Evolutionary conservation across 2,113 vertebrate species (phyloP), one percentile per base, ranked within the genome.

Genomic region (Elachura formosa): DNA sequence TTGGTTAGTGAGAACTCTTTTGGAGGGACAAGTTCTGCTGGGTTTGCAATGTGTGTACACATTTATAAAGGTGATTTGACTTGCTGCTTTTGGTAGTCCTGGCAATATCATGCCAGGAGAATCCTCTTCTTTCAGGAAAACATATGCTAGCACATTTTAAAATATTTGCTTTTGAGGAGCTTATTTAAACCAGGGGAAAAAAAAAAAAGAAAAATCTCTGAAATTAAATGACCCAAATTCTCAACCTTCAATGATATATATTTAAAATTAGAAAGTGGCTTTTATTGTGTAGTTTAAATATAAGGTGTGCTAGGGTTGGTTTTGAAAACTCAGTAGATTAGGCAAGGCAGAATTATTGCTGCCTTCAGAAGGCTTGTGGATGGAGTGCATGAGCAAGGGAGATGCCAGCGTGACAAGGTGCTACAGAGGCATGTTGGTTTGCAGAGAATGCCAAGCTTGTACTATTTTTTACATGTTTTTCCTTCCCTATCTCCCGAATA

Each of bases 401-500:
- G 34, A 75, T 0, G 1, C 2, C 14, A 71, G 36, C 0, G 2
- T 61, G 84, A 87, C 22, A 34, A 24, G 12, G 20, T 72, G 45
- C 26, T 61, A 12, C n/a, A 49, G 72, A 68, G 31, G 22, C 49
- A 38, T 0, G 0, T 28, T 2, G 1, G 25, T 72, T 56, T 71
- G 24, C 38, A 49, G 58, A 46, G 26, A 41, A 41, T 69, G 28
- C 63, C 73, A 76, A 54, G n/a, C 26, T 82, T 84, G 22, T 33
- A 28, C 43, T n/a, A 4, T 1, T 34, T 86, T 55, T 34, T 88
- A 8, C 22, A 18, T 81, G 10, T 74, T 89, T 73, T 68, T 73
- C 24, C 20, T 87, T 79, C 26, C 7, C 31, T 69, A 14, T 34
- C 46, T 90, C 67, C 40, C 48, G 90, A 96, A 87, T 83, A 85